Evolutionary conservation across 1,140 invertebrate species (phyloP).

Genomic region (Tribolium madens): DNA sequence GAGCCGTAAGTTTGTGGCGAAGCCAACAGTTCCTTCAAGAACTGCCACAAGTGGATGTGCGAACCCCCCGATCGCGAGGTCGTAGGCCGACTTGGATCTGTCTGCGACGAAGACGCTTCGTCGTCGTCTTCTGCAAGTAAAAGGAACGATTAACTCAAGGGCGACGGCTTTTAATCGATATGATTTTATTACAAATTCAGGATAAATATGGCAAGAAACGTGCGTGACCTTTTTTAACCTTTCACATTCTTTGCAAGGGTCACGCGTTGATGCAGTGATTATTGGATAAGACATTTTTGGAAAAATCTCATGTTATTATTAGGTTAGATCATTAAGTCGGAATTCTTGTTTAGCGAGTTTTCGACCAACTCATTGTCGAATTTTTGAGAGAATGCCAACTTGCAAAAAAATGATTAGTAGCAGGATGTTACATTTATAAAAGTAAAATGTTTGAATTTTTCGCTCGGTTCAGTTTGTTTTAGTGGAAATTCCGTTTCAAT

Average conservation of each 20-base stretch:
- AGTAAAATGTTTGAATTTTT: conserved; percentile 15
- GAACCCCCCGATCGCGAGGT: conserved; percentile 64
- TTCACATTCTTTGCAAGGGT: conserved; percentile 15
- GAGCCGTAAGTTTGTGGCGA: conserved; percentile 88
- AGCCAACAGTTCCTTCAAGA: conserved; percentile 94
- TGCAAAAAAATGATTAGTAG: neutral
- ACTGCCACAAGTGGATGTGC: conserved; percentile 99
- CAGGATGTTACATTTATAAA: neutral
- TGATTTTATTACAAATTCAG: conserved; percentile 8
- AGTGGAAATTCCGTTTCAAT: conserved; percentile 9
- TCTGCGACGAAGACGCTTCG: conserved; percentile 61
- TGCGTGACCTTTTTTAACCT: conserved; percentile 26
- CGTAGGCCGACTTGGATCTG: conserved; percentile 57
- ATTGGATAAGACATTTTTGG: too few species aligned
- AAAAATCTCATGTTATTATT: neutral
- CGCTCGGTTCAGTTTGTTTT: neutral
- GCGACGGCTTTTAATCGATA: conserved; percentile 4
- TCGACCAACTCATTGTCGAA: conserved; percentile 4
- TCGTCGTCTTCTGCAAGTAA: conserved; percentile 69
- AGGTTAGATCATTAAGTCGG: conserved; percentile 3
- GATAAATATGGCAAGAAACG: conserved; percentile 4
- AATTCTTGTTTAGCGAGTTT: conserved; percentile 18
- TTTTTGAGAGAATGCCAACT: neutral
- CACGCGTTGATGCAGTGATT: neutral
- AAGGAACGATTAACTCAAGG: conserved; percentile 24